Evolutionary conservation across 2,888 invertebrate genomes (phyloP), one percentile per base, ranked within the genome.

Genomic region (Caenorhabditis sp.): DNA sequence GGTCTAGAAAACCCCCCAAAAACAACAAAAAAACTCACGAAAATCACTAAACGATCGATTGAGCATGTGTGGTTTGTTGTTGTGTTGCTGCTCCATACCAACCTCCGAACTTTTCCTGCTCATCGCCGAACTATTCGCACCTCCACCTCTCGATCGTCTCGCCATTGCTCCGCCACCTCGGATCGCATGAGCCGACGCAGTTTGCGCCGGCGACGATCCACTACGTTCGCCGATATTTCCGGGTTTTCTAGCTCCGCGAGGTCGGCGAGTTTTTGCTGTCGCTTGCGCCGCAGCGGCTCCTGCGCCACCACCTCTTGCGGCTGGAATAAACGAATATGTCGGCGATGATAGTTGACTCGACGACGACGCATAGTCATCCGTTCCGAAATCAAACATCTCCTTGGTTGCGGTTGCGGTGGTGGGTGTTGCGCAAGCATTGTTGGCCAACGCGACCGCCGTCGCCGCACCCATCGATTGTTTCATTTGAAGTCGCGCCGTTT

Each of bases 1-100:
- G n/a, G n/a, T n/a, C n/a, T n/a, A n/a, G n/a, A n/a, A n/a, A n/a
- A n/a, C n/a, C n/a, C n/a, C n/a, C n/a, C n/a, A n/a, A n/a, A n/a
- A n/a, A n/a, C n/a, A n/a, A n/a, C n/a, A n/a, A n/a, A n/a, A n/a
- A n/a, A n/a, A 66, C 67, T 31, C 36, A 72, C 72, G 65, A 27
- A 43, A 76, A 36, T 78, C 78, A 50, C 78, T 78, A 57, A 64
- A 76, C 4, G 72, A 72, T 37, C 78, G 24, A 51, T 78, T 76
- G 36, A 78, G 57, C 31, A 49, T 49, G 3, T 70, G 73, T n/a
- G 73, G 31, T 53, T 69, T 24, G n/a, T n/a, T n/a, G n/a, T n/a
- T n/a, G n/a, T n/a, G n/a, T n/a, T n/a, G n/a, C n/a, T n/a, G n/a
- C n/a, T n/a, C n/a, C n/a, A n/a, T n/a, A 68, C 24, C 72, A 43